Conservation (phyloP, 2,888 invertebrate genomes). For the Mongoloraphidia duomilia region DNA sequence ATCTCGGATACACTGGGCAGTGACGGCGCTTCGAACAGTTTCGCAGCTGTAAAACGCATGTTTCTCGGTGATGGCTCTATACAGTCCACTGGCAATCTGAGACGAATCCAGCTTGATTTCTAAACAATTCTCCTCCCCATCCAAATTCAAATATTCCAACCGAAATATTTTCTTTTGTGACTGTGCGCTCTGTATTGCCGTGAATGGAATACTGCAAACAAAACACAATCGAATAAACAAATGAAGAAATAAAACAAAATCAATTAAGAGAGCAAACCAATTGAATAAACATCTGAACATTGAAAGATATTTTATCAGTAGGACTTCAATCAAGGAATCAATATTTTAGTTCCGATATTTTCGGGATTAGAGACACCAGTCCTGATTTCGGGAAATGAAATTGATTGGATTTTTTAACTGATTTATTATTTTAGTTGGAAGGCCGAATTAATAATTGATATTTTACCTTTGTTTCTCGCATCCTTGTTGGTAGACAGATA, state of each 20-base stretch:
- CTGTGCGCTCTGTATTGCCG: slow-evolving; percentile 65
- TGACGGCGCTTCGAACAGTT: slow-evolving; percentile 75
- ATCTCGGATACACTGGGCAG: slow-evolving; percentile 78
- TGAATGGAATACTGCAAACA: slow-evolving; percentile 56
- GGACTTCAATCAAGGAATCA: no score
- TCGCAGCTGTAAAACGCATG: slow-evolving; percentile 90
- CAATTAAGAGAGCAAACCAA: no score
- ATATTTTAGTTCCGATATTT: no score
- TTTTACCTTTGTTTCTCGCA: slow-evolving; percentile 15
- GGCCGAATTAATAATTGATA: not conserved
- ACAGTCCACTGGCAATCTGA: slow-evolving; percentile 67
- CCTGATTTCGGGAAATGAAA: no score
- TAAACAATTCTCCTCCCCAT: slow-evolving; percentile 51
- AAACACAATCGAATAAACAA: slow-evolving; percentile 15
- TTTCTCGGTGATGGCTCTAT: slow-evolving; percentile 78
- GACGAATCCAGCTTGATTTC: slow-evolving; percentile 70
- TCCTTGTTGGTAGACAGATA: slow-evolving; percentile 11
- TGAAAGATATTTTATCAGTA: not conserved
- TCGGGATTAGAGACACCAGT: no score
- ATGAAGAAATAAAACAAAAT: not conserved
- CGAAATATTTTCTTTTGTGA: slow-evolving; percentile 61
- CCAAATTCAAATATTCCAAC: slow-evolving; percentile 53
- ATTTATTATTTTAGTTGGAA: no score
- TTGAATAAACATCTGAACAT: not conserved
- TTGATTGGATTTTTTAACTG: no score